Evolutionary conservation across 2,113 vertebrate species (phyloP).

Genomic region (Salminus brasiliensis): DNA sequence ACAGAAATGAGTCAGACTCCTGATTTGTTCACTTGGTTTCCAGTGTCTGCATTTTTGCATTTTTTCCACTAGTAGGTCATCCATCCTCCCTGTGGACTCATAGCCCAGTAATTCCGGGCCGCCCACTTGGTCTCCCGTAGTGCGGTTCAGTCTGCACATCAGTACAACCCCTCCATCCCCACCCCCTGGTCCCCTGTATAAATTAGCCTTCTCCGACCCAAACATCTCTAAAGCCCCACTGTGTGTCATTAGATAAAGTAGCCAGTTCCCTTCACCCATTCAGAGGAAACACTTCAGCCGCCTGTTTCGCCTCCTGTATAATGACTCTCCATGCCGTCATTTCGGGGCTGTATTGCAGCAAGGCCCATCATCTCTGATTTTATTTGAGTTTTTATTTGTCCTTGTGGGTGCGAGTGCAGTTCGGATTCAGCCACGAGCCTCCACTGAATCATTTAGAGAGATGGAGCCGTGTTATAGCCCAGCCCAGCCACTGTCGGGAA

Average conservation of each 20-base stretch:
- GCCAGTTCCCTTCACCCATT: conserved; percentile 28
- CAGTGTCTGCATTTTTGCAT: neutral
- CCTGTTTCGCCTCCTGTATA: conserved; percentile 15
- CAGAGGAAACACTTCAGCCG: conserved; percentile 24
- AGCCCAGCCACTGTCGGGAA: conserved; percentile 58
- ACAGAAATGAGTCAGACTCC: neutral
- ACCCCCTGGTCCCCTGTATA: neutral
- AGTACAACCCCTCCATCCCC: too few species aligned
- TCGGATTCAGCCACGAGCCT: conserved; percentile 51
- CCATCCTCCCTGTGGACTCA: neutral
- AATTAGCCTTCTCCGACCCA: conserved; percentile 21
- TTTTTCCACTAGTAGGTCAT: neutral
- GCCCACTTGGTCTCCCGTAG: conserved; percentile 10
- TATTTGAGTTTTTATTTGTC: conserved; percentile 48
- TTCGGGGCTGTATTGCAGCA: conserved; percentile 35
- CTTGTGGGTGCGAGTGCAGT: conserved; percentile 38
- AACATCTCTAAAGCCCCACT: conserved; percentile 21
- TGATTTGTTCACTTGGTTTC: neutral
- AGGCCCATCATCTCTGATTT: conserved; percentile 40
- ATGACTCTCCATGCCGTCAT: conserved; percentile 34
- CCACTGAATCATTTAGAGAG: conserved; percentile 57
- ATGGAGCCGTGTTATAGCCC: conserved; percentile 53
- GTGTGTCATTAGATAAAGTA: conserved; percentile 32
- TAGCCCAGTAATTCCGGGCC: neutral
- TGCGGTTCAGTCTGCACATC: neutral